Conservation (phyloP, 1,140 invertebrate genomes). For the Neotoxoptera formosana region DNA sequence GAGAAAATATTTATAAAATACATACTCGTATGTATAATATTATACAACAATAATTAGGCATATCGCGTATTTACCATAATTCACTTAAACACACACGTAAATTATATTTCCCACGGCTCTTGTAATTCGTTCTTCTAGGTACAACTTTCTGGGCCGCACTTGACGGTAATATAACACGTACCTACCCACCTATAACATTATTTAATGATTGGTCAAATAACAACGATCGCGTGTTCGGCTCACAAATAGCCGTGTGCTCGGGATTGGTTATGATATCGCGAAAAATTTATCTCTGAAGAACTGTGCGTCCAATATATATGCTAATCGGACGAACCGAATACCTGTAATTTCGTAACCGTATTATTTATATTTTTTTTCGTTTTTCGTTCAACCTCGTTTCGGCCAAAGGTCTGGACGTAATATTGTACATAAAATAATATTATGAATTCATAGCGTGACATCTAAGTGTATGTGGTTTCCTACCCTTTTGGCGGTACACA, state of each 20-base stretch:
- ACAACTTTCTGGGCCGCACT: neutral
- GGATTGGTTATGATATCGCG: slow-evolving; percentile 44
- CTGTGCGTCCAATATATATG: slow-evolving; percentile 50
- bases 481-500: slow-evolving; percentile 5
- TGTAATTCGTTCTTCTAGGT: neutral
- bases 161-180: slow-evolving; percentile 8
- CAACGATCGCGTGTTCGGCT: slow-evolving; percentile 11
- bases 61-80: neutral
- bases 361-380: neutral
- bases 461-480: slow-evolving; percentile 36
- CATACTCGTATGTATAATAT: too few species aligned
- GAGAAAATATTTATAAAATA: too few species aligned
- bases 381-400: slow-evolving; percentile 37
- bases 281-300: slow-evolving; percentile 19
- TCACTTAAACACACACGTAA: neutral
- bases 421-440: neutral
- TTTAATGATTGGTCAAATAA: slow-evolving; percentile 14
- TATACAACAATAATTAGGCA: neutral
- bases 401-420: slow-evolving; percentile 7
- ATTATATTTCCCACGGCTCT: neutral
- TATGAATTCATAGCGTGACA: slow-evolving; percentile 54
- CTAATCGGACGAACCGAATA: slow-evolving; percentile 52
- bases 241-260: neutral
- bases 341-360: slow-evolving; percentile 48
- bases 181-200: neutral